Evolutionary conservation across 2,888 invertebrate genomes (phyloP).

Genomic region (Leucophenga maculata): DNA sequence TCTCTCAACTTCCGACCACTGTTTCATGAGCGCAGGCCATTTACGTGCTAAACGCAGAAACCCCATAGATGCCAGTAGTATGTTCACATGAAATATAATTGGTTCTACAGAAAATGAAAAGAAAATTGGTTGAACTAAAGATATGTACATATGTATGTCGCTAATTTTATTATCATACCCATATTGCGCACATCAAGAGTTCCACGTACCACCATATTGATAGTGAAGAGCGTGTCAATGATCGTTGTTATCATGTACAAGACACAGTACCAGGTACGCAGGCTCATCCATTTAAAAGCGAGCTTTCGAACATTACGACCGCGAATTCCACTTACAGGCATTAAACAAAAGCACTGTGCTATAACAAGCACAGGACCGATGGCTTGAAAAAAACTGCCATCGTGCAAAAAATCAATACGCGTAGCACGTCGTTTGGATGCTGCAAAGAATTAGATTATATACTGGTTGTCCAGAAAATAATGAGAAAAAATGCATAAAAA

Average conservation of each 20-base stretch:
- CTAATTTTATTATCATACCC: constrained; percentile 48
- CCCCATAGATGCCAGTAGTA: constrained; percentile 53
- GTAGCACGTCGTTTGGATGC: constrained; percentile 36
- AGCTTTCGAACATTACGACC: constrained; percentile 60
- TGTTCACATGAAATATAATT: constrained; percentile 65
- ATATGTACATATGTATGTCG: too few species aligned
- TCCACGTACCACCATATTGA: constrained; percentile 49
- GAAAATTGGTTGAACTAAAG: too few species aligned
- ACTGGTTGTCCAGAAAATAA: too few species aligned
- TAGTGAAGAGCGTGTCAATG: constrained; percentile 52
- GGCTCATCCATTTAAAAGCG: constrained; percentile 62
- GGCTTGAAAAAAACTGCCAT: constrained; percentile 67
- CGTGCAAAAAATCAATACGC: constrained; percentile 51
- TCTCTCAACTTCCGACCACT: constrained; percentile 64
- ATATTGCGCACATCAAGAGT: constrained; percentile 63
- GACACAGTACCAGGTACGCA: constrained; percentile 61
- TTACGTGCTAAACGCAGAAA: constrained; percentile 71
- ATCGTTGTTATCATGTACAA: constrained; percentile 53
- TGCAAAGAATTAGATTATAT: background rate
- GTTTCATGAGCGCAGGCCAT: constrained; percentile 67
- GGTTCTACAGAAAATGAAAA: constrained; percentile 54
- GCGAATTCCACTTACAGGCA: constrained; percentile 67
- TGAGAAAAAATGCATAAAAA: background rate
- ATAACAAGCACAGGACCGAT: constrained; percentile 62
- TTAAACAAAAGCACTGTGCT: constrained; percentile 66